Percentiles rank a stretch among this genome's conserved stretches.
Evolutionary conservation across 1,140 invertebrate genomes (phyloP).

Genomic region (Rhizoglyphus robini): DNA sequence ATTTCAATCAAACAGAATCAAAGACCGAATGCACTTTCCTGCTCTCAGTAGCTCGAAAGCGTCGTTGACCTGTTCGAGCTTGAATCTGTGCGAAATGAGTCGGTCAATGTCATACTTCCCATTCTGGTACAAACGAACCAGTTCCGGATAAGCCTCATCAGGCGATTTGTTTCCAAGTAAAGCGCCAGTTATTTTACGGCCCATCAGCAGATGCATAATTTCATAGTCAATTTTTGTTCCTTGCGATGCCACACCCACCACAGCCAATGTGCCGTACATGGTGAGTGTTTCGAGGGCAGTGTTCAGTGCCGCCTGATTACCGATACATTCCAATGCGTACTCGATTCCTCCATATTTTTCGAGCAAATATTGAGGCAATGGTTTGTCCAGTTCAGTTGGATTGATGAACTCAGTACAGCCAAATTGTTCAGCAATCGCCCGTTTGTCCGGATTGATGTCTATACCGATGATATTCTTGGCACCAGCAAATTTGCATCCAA

Average conservation of each 20-base stretch:
- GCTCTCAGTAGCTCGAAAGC: no score
- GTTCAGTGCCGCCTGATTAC: no score
- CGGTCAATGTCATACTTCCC: background rate
- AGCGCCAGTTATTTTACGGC: background rate
- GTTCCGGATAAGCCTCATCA: background rate
- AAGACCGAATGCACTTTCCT: no score
- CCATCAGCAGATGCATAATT: background rate
- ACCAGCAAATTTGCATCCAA: constrained; percentile 39
- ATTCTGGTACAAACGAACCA: background rate
- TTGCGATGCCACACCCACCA: background rate
- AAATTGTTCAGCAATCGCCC: constrained; percentile 37
- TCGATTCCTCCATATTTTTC: no score
- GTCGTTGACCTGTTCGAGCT: background rate
- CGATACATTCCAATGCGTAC: no score
- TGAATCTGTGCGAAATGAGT: background rate
- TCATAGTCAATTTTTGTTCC: background rate
- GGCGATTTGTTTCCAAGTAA: background rate
- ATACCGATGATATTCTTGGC: constrained; percentile 40
- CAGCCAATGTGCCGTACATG: no score
- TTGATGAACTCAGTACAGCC: no score
- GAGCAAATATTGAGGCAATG: no score
- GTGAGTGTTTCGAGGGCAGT: no score
- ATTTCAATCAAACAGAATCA: no score
- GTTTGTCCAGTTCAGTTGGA: no score
- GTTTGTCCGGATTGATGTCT: constrained; percentile 38